Base-by-base conservation (phyloP, 2,797 vertebrate genomes). In the Pelodytes ibericus region DNA sequence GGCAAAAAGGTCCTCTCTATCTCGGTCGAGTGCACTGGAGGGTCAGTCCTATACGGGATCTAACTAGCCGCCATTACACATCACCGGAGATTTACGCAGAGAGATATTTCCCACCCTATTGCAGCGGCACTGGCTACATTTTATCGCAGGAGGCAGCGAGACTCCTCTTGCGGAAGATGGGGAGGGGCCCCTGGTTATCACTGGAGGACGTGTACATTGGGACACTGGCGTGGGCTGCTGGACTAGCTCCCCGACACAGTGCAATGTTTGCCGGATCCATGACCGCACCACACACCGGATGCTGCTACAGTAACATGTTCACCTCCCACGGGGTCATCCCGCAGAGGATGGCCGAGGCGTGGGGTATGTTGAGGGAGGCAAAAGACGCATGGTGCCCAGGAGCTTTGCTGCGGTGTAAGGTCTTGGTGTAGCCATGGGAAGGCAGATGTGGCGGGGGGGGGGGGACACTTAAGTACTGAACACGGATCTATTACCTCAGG, bases 161-260 rank as follows among this genome's bases (percentile, higher is more conserved):
- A 24, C 91, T 89, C 81, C 84, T 95, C 83, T 91, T 25, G 84
- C 94, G 57, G 89, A 83, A 2, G 61, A 71, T 83, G 90, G 92
- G 22, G 57, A 31, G 2, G 0, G 83, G 68, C 80, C 89, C 76
- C 0, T 88, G 83, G 2, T 82, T 94, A 20, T 89, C 91, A 0
- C 85, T 95, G 0, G 96, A 97, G 84, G 96, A 97, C 3, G 92
- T 91, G 24, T 96, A 95, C 72, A 86, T 96, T 1, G 96, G 95
- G 0, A 76, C 94, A 22, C 67, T 89, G 20, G 94, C 93, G 4
- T 86, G 83, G 2, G 41, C 81, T 0, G 93, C 92, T 0, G 94
- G 95, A 3, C 83, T 97, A 16, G 18, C 84, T n/a, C 95, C 95
- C 3, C 89, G 87, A 0, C 95, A 96, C 67, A 88, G 89, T 44